Percentiles rank a stretch among this genome's conserved stretches.
Evolutionary conservation across 2,888 invertebrate species (phyloP).

Genomic region (Dasypolia templi): DNA sequence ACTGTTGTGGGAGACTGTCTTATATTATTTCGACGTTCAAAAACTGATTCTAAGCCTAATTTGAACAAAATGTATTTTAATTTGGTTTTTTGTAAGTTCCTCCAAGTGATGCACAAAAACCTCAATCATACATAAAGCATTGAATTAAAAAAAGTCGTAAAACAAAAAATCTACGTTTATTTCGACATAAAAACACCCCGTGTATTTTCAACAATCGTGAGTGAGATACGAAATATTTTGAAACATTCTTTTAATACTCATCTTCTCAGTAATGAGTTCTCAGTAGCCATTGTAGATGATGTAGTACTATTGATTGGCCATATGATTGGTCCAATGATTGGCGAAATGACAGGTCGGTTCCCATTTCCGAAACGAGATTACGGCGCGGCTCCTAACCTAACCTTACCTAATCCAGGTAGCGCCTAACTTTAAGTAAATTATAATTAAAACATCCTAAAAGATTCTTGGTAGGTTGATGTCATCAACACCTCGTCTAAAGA

Average conservation of each 20-base stretch:
- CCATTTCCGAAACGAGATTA: no score
- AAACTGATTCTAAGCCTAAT: neutral
- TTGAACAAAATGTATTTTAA: neutral
- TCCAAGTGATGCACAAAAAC: neutral
- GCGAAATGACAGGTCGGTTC: no score
- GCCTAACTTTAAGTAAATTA: neutral
- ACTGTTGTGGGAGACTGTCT: neutral
- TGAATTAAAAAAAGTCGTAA: neutral
- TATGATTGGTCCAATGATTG: slow-evolving; percentile 22
- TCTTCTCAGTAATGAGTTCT: slow-evolving; percentile 60
- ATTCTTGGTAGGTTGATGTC: neutral
- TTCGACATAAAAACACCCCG: slow-evolving; percentile 10
- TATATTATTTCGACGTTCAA: neutral
- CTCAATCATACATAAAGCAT: no score
- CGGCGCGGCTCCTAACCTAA: no score
- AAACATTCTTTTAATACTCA: slow-evolving; percentile 71
- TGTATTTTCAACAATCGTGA: slow-evolving; percentile 57
- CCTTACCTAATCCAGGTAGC: no score
- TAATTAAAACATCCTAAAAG: neutral
- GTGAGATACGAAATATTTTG: slow-evolving; percentile 72
- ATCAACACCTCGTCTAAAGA: neutral
- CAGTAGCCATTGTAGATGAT: slow-evolving; percentile 51
- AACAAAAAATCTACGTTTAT: neutral
- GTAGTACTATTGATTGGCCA: slow-evolving; percentile 39
- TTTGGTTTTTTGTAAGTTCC: neutral